Evolutionary conservation across 2,113 vertebrate species (phyloP).

Genomic region (Bubo bubo): DNA sequence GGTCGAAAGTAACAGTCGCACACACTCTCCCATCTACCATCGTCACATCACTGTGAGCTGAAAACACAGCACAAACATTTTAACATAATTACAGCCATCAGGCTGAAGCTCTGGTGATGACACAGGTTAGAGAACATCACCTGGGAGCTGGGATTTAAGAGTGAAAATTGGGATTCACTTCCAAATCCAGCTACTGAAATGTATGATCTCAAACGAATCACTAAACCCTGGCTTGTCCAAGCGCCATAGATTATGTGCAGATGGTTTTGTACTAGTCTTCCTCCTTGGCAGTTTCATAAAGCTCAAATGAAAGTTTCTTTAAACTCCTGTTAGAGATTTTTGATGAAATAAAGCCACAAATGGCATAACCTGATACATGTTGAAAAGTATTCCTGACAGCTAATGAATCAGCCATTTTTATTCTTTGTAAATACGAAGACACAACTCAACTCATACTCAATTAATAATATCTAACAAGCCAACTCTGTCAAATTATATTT

Average conservation of each 20-base stretch:
- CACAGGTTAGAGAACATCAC: fast-evolving
- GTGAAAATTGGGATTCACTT: neutral
- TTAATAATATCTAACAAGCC: conserved; percentile 15
- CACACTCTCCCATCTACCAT: neutral
- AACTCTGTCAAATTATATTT: conserved; percentile 18
- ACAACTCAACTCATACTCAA: neutral
- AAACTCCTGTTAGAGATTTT: neutral
- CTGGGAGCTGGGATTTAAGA: neutral
- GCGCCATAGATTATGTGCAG: fast-evolving
- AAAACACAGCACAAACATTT: neutral
- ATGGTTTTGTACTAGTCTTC: neutral
- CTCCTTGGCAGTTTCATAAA: neutral
- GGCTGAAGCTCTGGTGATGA: neutral
- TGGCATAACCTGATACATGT: neutral
- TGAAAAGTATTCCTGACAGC: neutral
- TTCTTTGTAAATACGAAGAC: neutral
- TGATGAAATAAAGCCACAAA: neutral
- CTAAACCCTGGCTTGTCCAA: neutral
- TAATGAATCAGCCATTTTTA: neutral
- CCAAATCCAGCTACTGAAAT: neutral
- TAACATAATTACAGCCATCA: neutral
- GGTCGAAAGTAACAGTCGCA: neutral
- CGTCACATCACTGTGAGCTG: neutral
- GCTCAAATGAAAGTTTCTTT: neutral
- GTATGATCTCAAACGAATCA: neutral